Evolutionary conservation across 2,888 invertebrate genomes (phyloP).

Genomic region (Allolobophora icterica): DNA sequence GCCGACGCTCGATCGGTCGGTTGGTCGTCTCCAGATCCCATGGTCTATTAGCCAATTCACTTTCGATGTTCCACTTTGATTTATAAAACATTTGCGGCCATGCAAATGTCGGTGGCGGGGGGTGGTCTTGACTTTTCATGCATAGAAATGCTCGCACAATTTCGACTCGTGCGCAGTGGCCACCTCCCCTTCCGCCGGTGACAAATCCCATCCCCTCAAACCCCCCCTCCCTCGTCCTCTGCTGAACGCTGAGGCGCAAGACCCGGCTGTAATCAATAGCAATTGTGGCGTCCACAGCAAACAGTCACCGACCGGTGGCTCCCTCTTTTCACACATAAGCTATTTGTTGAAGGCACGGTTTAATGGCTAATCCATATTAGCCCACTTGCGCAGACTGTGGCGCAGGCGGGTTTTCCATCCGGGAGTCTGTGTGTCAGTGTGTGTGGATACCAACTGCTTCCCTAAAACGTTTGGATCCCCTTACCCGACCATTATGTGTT

Average conservation of each 20-base stretch:
- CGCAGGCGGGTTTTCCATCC: neutral
- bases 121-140: neutral
- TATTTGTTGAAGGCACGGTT: constrained; percentile 17
- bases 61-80: constrained; percentile 12
- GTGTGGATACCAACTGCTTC: neutral
- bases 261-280: constrained; percentile 6
- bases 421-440: neutral
- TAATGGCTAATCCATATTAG: constrained; percentile 11
- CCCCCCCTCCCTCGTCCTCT: neutral
- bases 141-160: neutral
- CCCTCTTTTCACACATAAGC: constrained; percentile 4
- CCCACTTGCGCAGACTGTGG: neutral
- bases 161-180: neutral
- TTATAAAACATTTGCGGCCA: neutral
- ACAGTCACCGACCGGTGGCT: neutral
- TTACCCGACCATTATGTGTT: too few species aligned
- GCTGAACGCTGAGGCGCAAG: neutral
- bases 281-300: constrained; percentile 11
- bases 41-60: constrained; percentile 10
- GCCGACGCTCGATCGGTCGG: neutral
- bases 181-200: neutral
- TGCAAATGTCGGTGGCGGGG: neutral
- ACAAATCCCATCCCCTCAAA: neutral
- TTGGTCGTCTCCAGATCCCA: constrained; percentile 1
- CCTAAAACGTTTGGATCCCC: neutral